Evolutionary conservation across 2,797 vertebrate genomes (phyloP).

Genomic region (Micropoecilia bifurca): DNA sequence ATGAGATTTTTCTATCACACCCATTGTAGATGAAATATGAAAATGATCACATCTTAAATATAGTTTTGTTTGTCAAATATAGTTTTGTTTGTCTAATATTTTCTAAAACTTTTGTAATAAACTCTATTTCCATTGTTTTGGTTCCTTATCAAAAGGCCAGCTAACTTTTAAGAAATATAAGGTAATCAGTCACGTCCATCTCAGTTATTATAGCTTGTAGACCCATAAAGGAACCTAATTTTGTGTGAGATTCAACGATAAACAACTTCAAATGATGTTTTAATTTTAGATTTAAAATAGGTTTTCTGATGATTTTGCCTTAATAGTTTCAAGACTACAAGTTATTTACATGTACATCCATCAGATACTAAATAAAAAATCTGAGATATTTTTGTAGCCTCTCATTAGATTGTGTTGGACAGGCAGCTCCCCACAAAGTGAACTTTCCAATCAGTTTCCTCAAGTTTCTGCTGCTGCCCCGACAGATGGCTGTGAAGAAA

Average conservation of each 20-base stretch:
- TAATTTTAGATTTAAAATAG: not conserved
- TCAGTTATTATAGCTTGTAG: not conserved
- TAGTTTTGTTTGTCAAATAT: not conserved
- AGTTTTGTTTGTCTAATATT: not conserved
- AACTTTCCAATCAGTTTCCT: constrained; percentile 8
- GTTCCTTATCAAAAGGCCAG: not conserved
- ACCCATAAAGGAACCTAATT: not conserved
- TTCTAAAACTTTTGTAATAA: not conserved
- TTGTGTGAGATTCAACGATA: not conserved
- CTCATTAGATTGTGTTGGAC: constrained; percentile 7
- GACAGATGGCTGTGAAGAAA: not conserved
- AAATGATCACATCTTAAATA: not conserved
- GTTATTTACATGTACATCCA: not conserved
- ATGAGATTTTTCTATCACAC: not conserved
- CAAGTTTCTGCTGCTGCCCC: not conserved
- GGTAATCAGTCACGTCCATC: not conserved
- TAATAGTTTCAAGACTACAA: not conserved
- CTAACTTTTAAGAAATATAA: too few relatives aligned
- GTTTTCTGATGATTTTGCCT: not conserved
- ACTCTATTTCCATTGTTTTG: not conserved
- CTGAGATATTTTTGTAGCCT: not conserved
- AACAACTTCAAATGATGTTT: not conserved
- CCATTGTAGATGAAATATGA: not conserved
- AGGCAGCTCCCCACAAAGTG: not conserved
- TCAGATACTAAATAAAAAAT: not conserved